Conservation (phyloP, 2,888 invertebrate genomes). For the Perizoma affinitatum region DNA sequence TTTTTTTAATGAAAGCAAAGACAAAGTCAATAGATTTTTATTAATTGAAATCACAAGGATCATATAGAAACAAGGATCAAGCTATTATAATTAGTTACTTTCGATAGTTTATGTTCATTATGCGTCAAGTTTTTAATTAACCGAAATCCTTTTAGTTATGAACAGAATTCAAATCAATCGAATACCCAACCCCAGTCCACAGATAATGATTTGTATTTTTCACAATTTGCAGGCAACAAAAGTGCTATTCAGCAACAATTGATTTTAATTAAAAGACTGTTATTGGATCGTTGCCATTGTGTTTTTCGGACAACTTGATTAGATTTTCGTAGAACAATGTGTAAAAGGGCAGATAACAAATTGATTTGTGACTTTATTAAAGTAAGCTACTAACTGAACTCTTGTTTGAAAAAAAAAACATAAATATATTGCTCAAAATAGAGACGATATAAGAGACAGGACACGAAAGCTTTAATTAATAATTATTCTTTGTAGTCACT, state of each 20-base stretch:
- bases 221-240: constrained; percentile 42
- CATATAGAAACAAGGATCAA: too few species aligned
- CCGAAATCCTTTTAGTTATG: background rate
- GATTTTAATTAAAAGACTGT: constrained; percentile 74
- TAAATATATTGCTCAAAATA: too few species aligned
- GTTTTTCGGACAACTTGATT: constrained; percentile 70
- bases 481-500: too few species aligned
- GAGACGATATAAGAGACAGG: too few species aligned
- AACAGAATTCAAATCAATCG: constrained; percentile 1
- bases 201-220: constrained; percentile 4
- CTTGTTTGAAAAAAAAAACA: too few species aligned
- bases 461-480: too few species aligned
- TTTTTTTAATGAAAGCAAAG: too few species aligned
- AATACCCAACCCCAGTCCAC: background rate
- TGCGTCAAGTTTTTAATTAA: constrained; percentile 7
- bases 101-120: too few species aligned
- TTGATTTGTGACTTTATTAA: constrained; percentile 67
- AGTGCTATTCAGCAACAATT: constrained; percentile 62
- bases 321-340: constrained; percentile 75
- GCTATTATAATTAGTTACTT: too few species aligned
- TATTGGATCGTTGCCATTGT: constrained; percentile 70
- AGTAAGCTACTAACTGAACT: constrained; percentile 23
- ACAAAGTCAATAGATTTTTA: too few species aligned
- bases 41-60: too few species aligned
- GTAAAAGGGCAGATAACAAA: constrained; percentile 72